A percentile compares a stretch with the other conserved stretches of the same genome.
Evolutionary conservation across 2,113 vertebrate species (phyloP).

Genomic region (Furnarius figulus): DNA sequence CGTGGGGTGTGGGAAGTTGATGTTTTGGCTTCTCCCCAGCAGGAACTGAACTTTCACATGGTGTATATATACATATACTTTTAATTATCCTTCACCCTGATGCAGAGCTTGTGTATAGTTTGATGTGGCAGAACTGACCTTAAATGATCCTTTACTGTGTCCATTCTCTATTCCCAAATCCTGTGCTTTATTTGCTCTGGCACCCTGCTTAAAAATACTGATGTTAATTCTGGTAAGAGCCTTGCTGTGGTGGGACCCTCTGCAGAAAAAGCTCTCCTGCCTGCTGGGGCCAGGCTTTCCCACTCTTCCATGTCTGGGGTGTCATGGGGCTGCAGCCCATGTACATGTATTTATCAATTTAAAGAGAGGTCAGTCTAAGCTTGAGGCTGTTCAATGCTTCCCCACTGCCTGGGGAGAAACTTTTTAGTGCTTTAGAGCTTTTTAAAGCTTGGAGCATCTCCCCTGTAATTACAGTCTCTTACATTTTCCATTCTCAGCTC

Average conservation of each 20-base stretch:
- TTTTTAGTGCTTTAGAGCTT: not conserved
- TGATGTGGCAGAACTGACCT: not conserved
- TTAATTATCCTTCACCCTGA: not conserved
- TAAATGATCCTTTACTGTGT: not conserved
- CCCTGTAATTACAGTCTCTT: not conserved
- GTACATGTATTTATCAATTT: no score
- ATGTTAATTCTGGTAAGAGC: not conserved
- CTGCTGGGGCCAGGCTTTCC: not conserved
- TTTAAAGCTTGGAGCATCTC: not conserved
- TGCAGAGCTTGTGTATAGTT: not conserved
- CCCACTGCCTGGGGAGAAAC: not conserved
- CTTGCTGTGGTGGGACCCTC: not conserved
- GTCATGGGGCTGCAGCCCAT: not conserved
- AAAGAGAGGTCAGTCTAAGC: no score
- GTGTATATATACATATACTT: not conserved
- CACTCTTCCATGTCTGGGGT: fast-evolving
- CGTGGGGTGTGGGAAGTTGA: not conserved
- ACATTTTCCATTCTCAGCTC: not conserved
- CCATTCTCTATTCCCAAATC: fast-evolving
- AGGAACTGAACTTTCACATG: not conserved
- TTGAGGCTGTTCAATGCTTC: fast-evolving
- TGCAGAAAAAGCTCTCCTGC: not conserved
- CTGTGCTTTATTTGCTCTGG: not conserved
- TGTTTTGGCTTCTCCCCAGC: not conserved
- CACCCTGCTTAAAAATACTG: not conserved